A percentile compares a stretch with the other conserved stretches of the same genome.
These are phyloP conservation scores for Trilocha varians DNA, from an alignment of 2,888 invertebrate species.

Conservation along the genomic window DNA sequence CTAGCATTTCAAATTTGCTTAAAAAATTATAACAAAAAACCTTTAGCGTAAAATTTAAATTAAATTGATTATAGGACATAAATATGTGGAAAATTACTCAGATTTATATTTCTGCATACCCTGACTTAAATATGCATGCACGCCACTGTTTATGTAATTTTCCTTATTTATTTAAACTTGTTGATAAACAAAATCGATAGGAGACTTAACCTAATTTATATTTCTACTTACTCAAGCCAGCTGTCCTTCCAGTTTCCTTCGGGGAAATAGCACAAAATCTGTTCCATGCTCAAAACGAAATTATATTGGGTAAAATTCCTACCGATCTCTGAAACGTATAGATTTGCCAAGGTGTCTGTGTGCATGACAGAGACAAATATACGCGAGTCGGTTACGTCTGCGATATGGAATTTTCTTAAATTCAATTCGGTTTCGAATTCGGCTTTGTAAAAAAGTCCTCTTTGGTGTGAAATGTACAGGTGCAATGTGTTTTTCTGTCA, in stretches of 20 bases:
- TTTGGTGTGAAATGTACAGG: constrained; percentile 84
- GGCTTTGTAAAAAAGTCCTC: constrained; percentile 80
- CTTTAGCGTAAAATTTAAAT: too few species aligned
- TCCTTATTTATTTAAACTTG: too few species aligned
- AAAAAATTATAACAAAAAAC: too few species aligned
- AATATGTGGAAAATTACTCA: too few species aligned
- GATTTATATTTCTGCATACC: too few species aligned
- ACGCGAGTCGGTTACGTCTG: constrained; percentile 86
- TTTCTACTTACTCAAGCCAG: constrained; percentile 82
- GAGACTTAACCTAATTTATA: constrained; percentile 7
- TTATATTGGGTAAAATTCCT: constrained; percentile 76
- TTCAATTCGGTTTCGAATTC: constrained; percentile 82
- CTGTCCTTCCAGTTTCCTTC: constrained; percentile 85
- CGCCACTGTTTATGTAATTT: too few species aligned
- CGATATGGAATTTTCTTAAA: constrained; percentile 82
- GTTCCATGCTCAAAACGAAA: constrained; percentile 85
- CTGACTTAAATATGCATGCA: too few species aligned
- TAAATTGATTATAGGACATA: too few species aligned
- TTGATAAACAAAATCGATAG: too few species aligned
- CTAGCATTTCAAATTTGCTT: too few species aligned
- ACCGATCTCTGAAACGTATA: constrained; percentile 85
- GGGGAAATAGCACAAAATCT: constrained; percentile 88
- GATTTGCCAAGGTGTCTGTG: constrained; percentile 78
- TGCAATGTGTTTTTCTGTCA: constrained; percentile 70
- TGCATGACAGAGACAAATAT: constrained; percentile 89